Evolutionary conservation across 2,113 vertebrate species (phyloP), one percentile per base, ranked within the genome.

Genomic region (Quiscalus mexicanus): DNA sequence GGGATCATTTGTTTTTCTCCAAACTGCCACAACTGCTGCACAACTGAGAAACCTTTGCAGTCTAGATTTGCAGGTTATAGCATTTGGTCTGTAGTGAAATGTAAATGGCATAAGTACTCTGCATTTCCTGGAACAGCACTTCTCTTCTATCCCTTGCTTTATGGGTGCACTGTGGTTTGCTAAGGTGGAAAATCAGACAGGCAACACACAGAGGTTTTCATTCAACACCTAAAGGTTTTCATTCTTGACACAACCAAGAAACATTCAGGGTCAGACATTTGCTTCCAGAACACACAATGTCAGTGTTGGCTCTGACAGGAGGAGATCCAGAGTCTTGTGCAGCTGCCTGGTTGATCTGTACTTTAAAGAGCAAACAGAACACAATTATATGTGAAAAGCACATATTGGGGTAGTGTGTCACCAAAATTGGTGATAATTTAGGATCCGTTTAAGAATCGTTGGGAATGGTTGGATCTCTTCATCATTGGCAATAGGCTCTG

Each of bases 401-500:
- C 5, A 13, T 49, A 14, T 1, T 15, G 18, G 4, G 11, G 3
- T 6, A 11, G 1, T 0, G 0, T 45, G 42, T 69, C 22, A 50
- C 25, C 52, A 65, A 81, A 91, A 70, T 0, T 42, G 14, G 14
- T 37, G n/a, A 45, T 45, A n/a, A 58, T 77, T 69, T 52, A 73
- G 74, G 18, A 20, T 12, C 4, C 8, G 4, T 31, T 92, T 77
- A 70, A 65, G 28, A 28, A 52, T 52, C 21, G 9, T 50, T 83
- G 11, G 18, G 35, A 86, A 41, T 63, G 16, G 12, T n/a, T 85
- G 41, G 14, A 55, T 71, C 15, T 83, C 35, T 89, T 87, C 3
- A 25, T 49, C 50, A 30, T 63, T 58, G 44, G 2, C 25, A 75
- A 23, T 35, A 55, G 3, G 9, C 30, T 89, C n/a, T 76, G 59